Conservation (phyloP, 2,888 invertebrate species). For the Drosophila acutilabella region DNA sequence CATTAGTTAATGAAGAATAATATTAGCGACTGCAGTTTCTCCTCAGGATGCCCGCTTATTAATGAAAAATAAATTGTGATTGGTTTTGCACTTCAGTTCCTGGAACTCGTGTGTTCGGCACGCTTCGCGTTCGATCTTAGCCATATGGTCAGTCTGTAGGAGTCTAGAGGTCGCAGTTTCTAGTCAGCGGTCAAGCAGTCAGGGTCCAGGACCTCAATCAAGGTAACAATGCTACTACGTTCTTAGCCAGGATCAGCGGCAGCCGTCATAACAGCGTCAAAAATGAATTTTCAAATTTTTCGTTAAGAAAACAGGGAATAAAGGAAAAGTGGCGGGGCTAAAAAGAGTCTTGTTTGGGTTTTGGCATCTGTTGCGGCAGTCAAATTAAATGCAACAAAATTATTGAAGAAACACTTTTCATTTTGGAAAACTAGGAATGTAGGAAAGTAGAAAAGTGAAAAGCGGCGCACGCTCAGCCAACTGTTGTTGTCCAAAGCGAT, state of each 20-base stretch:
- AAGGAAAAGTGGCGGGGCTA: conserved; percentile 8
- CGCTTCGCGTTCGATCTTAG: conserved; percentile 39
- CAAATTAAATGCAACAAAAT: conserved; percentile 71
- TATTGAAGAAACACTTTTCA: conserved; percentile 72
- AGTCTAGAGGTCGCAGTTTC: conserved; percentile 1
- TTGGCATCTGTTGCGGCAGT: conserved; percentile 69
- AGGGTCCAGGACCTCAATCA: conserved; percentile 68
- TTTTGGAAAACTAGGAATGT: conserved; percentile 45
- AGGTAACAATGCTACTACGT: conserved; percentile 34
- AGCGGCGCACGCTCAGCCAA: conserved; percentile 44
- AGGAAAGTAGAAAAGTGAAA: conserved; percentile 67
- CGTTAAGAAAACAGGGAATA: conserved; percentile 2
- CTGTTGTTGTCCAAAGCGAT: conserved; percentile 55
- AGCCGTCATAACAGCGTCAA: conserved; percentile 78
- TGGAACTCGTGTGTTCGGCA: conserved; percentile 63
- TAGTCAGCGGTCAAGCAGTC: conserved; percentile 35
- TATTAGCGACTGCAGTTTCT: conserved; percentile 3
- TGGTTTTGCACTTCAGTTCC: conserved; percentile 52
- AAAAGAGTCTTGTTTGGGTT: conserved; percentile 8
- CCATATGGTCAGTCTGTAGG: conserved; percentile 50
- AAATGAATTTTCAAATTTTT: conserved; percentile 70
- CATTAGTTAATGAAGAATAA: conserved; percentile 5
- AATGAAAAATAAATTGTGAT: conserved; percentile 41
- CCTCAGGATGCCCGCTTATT: neutral
- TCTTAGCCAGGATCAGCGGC: conserved; percentile 31